Evolutionary conservation across 2,797 vertebrate genomes (phyloP), one percentile per base, ranked within the genome.

Genomic region (Erethizon dorsatum): DNA sequence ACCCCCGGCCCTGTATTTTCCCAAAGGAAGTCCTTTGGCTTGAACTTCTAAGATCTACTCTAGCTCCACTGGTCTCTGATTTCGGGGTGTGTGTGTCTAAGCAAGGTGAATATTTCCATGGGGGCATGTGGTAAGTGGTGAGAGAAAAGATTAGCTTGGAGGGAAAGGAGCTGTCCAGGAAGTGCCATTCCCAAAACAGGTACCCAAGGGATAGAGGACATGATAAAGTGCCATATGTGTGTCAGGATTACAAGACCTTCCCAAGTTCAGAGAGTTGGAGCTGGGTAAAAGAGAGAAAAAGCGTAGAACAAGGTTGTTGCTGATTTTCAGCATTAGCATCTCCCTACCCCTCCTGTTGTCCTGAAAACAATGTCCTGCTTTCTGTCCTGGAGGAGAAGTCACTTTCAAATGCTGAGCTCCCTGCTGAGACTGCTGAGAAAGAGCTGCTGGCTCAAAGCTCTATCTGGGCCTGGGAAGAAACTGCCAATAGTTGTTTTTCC

Each of bases 21-120:
- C 54, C 57, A 90, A 95, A 85, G 61, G 77, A 93, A 96, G 59
- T 91, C 31, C 54, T 91, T 78, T 77, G 82, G 31, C 54, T 85
- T 75, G 57, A 90, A 47, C 52, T 24, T 80, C 47, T 91, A 79
- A 90, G 73, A n/a, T 33, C 11, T 50, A 2, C 59, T 92, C 80
- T 50, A 80, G 83, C 26, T 84, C 78, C 18, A 45, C 1, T 5
- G 20, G 57, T 17, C 50, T 95, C 31, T 69, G 61, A 45, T 82
- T 37, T 12, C 11, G 50, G 80, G 2, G 20, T 18, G 41, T 54
- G 9, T 41, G 17, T 37, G 37, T 84, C n/a, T 78, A 12, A 63
- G 52, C 50, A 41, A 85, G 47, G n/a, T 89, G 63, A 63, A 8
- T 37, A 50, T 79, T 91, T 61, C 79, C 57, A 17, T 18, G 33